phyloP scores from a whole-genome alignment of 64 coral and sea anemone genomes.

The Montipora capricornis region DNA sequence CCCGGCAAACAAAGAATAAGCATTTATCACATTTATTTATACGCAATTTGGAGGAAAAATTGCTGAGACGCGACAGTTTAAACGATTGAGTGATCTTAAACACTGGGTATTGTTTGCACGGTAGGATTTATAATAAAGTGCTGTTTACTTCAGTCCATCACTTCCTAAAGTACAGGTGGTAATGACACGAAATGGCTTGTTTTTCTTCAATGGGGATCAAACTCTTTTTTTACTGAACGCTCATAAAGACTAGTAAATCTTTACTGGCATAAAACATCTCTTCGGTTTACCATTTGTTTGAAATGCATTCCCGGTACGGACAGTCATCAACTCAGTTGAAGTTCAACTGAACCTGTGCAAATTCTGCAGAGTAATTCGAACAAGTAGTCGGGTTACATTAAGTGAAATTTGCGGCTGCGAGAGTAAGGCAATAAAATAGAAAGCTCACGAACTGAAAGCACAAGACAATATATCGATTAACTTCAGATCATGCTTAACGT shows the following conservation, averaged over 20 bases:
- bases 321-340: too few species aligned
- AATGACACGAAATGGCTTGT: constrained; percentile 11
- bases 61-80: constrained; percentile 9
- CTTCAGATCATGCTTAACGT: neutral
- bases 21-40: constrained; percentile 25
- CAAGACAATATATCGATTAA: neutral
- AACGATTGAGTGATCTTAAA: constrained; percentile 12
- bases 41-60: constrained; percentile 35
- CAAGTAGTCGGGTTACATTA: neutral
- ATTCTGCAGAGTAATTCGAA: neutral
- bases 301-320: neutral
- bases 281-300: neutral
- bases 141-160: constrained; percentile 17
- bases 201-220: neutral
- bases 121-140: constrained; percentile 25
- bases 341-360: neutral
- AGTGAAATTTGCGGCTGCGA: too few species aligned
- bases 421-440: neutral
- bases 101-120: constrained; percentile 37
- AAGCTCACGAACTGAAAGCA: neutral
- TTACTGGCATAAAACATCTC: neutral
- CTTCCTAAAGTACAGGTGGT: constrained; percentile 29
- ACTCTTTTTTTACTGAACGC: neutral
- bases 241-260: neutral
- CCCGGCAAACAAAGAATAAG: neutral